These are phyloP conservation scores for Hermaeophaga mercurialis DNA, from an alignment of 2,888 invertebrate genomes.

Conservation along the genomic window DNA sequence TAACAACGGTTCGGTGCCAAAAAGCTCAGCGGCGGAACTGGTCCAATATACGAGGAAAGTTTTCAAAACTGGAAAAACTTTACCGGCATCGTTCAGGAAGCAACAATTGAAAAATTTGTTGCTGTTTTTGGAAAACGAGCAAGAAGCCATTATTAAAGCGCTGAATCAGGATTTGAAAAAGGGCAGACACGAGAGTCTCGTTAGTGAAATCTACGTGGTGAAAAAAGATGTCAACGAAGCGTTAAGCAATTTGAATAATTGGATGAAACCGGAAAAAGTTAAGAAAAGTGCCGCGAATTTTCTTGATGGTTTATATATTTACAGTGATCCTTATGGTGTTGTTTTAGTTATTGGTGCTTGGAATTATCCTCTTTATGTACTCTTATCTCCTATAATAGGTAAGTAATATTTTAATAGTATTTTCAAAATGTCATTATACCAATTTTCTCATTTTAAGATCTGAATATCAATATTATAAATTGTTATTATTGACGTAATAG, in stretches of 20 bases:
- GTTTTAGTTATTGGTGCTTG: constrained; percentile 89
- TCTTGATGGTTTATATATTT: constrained; percentile 73
- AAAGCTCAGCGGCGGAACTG: constrained; percentile 24
- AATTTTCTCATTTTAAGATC: too few relatives aligned
- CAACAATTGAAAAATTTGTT: constrained; percentile 55
- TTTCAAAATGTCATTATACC: too few relatives aligned
- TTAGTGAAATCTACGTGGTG: constrained; percentile 77
- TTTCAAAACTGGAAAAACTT: constrained; percentile 80
- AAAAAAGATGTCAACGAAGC: constrained; percentile 74
- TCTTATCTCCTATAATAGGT: constrained; percentile 71
- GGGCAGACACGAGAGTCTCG: constrained; percentile 74
- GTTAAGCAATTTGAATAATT: constrained; percentile 74
- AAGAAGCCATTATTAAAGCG: constrained; percentile 73
- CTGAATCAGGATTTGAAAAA: constrained; percentile 71
- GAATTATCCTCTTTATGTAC: constrained; percentile 93
- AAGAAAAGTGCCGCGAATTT: constrained; percentile 71
- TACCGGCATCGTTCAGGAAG: constrained; percentile 76
- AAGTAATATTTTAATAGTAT: constrained; percentile 57
- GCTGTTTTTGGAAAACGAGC: constrained; percentile 68
- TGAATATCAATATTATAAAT: too few relatives aligned
- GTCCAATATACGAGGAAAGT: constrained; percentile 60
- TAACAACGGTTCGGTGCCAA: background rate
- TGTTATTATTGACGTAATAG: too few relatives aligned
- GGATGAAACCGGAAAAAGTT: constrained; percentile 76
- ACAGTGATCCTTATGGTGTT: constrained; percentile 92